Evolutionary conservation across 2,113 vertebrate genomes (phyloP), one percentile per base, ranked within the genome.

Genomic region (Strix uralensis): DNA sequence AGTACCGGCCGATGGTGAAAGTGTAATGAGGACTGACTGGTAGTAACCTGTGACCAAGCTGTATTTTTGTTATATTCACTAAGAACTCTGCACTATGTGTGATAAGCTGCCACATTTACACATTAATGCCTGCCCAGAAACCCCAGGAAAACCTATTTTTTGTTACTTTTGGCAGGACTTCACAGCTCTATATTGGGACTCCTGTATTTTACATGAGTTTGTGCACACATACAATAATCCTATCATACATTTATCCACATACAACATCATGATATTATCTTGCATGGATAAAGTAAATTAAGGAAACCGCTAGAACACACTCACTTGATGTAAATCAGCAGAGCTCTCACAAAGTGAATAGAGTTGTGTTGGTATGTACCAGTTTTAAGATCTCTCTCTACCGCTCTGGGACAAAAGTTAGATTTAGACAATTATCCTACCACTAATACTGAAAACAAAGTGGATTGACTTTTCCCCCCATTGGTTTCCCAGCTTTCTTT

Each of bases 81-180:
- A 66, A 80, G 32, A 88, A 11, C 72, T 73, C 75, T 54, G 36
- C 22, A 11, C 38, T 44, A 0, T 1, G 2, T 22, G 88, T 81
- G 67, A 38, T 62, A 74, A 91, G 17, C 32, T 6, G 3, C 61
- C 59, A 55, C 66, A 66, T 70, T 91, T 54, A 69, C 91, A 81
- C 80, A 63, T 81, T 78, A 88, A 73, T 30, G 10, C 65, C 86
- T 86, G 71, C 70, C 69, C 47, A 73, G 81, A 80, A 81, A 67
- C 5, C 17, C 20, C 32, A 32, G 51, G 42, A 87, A 94, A 84
- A 84, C 30, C 29, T 6, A 6, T 1, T 16, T 84, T 69, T 67
- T 49, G 54, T 61, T 92, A 46, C 44, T 84, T 82, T 61, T 4
- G 3, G 49, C 34, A 65, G 46, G 44, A 77, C 16, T 78, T 72